Evolutionary conservation across 2,888 invertebrate species (phyloP), one percentile per base, ranked within the genome.

Genomic region (Drosophila paramelanica): DNA sequence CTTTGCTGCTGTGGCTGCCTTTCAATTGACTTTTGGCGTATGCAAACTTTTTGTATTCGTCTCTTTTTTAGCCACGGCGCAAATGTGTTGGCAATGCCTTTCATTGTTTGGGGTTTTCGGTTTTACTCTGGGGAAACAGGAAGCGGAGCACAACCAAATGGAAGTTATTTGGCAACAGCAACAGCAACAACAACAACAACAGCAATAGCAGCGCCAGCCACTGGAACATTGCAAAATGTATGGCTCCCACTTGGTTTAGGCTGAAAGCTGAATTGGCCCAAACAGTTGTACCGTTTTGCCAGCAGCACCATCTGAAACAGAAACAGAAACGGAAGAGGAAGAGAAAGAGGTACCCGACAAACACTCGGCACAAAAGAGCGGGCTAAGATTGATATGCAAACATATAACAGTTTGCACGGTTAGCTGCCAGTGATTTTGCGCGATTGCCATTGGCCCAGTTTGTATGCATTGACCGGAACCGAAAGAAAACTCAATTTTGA

Each of bases 321-420:
- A 31, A 31, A 49, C 36, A 27, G 36, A 27, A 53, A 23, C 60
- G 10, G 41, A n/a, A n/a, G 25, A 1, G 43, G 39, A 20, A 25
- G 17, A 17, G 56, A 13, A 36, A 36, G 36, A 13, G 13, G 8
- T 1, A 2, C 20, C 38, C 13, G 25, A 39, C 8, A 51, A 25
- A 27, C 14, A 33, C 20, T 11, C 11, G 25, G 27, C 36, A 13
- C 50, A 59, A 70, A 72, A 55, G 53, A 17, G 43, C 64, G 52
- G 43, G 51, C 47, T 57, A 73, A 81, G 88, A 88, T 88, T 88
- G 86, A 85, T 85, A 78, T 86, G 88, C 80, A 71, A 75, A 78
- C 86, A 85, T 88, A 88, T 79, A 74, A 71, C 83, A 73, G 82
- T 76, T 81, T 74, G 72, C 76, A 72, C 62, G 73, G 79, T 73